Evolutionary conservation across 2,113 vertebrate species (phyloP), one percentile per base, ranked within the genome.

Genomic region (Neoarius graeffei): DNA sequence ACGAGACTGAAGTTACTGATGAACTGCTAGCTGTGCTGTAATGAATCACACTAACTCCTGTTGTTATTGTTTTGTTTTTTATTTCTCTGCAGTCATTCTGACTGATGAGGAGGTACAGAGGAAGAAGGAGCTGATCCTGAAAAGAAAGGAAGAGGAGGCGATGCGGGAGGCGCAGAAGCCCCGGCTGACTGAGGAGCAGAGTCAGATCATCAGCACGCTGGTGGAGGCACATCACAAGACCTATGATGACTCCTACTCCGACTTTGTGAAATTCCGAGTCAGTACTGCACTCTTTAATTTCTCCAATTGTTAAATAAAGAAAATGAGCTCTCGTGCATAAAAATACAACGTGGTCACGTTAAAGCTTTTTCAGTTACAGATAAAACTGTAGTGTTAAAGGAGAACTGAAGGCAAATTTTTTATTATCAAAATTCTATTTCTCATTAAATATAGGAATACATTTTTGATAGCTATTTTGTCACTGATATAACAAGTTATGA

Each of bases 101-200:
- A 99, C 98, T 0, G 98, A 99, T 0, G 98, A 99, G 93, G 98
- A 99, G 92, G 98, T 99, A 64, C 98, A 99, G 95, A 96, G 98
- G 92, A 99, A 99, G 92, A 94, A 98, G 8, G 97, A 99, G 91
- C 94, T 99, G 95, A 99, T 99, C 89, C 92, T 97, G 90, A 97
- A 97, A 88, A 93, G 98, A 59, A 99, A 99, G 94, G 97, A 99
- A 42, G 98, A 99, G 88, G 98, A 99, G 92, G 98, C 97, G 0
- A 94, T 96, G 88, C 94, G 95, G 86, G 98, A 99, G 92, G 97
- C 97, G 0, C 94, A 96, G 81, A 95, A 96, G 69, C 98, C 98
- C 66, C 95, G 94, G 9, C 95, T 99, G 19, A 95, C 94, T 0
- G 98, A 98, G 0, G 98, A 98, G 85, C 98, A 99, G 94, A 97